Evolutionary conservation across 1,140 invertebrate genomes (phyloP).

Genomic region (Forficula auricularia): DNA sequence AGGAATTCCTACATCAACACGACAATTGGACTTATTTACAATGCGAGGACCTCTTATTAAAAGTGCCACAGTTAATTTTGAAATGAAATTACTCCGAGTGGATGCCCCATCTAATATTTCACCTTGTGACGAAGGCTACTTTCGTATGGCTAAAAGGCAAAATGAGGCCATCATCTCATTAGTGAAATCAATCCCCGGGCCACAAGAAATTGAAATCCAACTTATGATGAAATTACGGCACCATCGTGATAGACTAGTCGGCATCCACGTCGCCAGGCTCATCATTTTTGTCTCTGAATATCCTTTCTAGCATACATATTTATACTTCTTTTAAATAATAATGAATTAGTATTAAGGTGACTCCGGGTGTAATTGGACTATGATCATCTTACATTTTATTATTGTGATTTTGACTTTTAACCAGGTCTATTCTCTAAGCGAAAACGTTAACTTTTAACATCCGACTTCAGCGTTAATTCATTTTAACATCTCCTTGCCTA

Average conservation of each 20-base stretch:
- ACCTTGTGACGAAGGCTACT: conserved; percentile 44
- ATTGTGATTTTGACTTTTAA: too few relatives aligned
- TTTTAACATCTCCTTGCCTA: too few relatives aligned
- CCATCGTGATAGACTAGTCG: conserved; percentile 42
- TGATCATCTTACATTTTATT: too few relatives aligned
- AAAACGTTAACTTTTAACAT: too few relatives aligned
- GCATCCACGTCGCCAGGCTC: conserved; percentile 65
- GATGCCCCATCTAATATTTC: conserved; percentile 38
- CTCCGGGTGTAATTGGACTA: too few relatives aligned
- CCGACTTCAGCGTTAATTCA: too few relatives aligned
- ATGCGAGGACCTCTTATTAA: conserved; percentile 54
- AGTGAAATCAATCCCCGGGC: conserved; percentile 51
- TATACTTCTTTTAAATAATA: too few relatives aligned
- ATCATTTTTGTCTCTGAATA: conserved; percentile 72
- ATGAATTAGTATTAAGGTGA: too few relatives aligned
- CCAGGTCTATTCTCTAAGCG: too few relatives aligned
- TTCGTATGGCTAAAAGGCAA: conserved; percentile 36
- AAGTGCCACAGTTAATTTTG: conserved; percentile 51
- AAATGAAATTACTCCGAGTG: conserved; percentile 46
- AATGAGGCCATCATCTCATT: conserved; percentile 58
- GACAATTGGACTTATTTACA: conserved; percentile 62
- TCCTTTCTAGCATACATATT: conserved; percentile 43
- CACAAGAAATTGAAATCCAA: conserved; percentile 76
- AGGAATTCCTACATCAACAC: conserved; percentile 45
- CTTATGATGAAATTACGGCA: conserved; percentile 70